phyloP scores from a whole-genome alignment of 2,888 invertebrate genomes.

The Herminia tarsipennalis region DNA sequence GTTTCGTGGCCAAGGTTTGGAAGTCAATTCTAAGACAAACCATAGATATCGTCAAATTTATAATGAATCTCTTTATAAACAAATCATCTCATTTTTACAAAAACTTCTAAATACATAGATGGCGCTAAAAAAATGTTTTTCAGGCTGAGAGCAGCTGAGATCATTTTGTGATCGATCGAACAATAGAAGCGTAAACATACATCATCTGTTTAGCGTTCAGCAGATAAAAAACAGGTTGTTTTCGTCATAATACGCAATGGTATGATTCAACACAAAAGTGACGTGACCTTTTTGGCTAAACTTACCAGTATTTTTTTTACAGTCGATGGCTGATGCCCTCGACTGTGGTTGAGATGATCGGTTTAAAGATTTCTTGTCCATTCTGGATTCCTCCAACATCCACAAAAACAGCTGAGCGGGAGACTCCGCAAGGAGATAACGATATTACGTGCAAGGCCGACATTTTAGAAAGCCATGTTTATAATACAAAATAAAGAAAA shows the following conservation, averaged over 20 bases:
- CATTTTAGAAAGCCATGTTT: slow-evolving; percentile 95
- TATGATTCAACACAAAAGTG: background rate
- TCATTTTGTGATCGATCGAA: too few relatives aligned
- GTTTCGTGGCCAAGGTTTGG: slow-evolving; percentile 87
- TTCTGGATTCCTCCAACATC: slow-evolving; percentile 86
- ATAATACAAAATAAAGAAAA: slow-evolving; percentile 85
- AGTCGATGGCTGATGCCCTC: slow-evolving; percentile 90
- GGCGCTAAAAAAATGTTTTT: too few relatives aligned
- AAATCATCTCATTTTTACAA: too few relatives aligned
- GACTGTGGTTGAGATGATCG: slow-evolving; percentile 88
- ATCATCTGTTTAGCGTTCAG: too few relatives aligned
- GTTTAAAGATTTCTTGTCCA: slow-evolving; percentile 92
- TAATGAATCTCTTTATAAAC: too few relatives aligned
- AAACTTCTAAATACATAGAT: too few relatives aligned
- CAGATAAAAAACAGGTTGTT: too few relatives aligned
- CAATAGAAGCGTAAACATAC: too few relatives aligned
- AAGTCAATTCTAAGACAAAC: slow-evolving; percentile 62
- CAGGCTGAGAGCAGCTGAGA: too few relatives aligned
- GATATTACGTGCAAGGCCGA: slow-evolving; percentile 88
- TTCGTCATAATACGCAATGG: too few relatives aligned
- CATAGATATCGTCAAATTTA: too few relatives aligned
- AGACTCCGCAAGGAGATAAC: slow-evolving; percentile 90
- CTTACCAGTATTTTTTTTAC: slow-evolving; percentile 90
- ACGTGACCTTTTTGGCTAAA: slow-evolving; percentile 54
- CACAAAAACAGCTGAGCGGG: slow-evolving; percentile 84